Percentiles rank a stretch among this genome's conserved stretches.
Conservation (phyloP, 2,888 invertebrate species). For the Callinectes sapidus region DNA sequence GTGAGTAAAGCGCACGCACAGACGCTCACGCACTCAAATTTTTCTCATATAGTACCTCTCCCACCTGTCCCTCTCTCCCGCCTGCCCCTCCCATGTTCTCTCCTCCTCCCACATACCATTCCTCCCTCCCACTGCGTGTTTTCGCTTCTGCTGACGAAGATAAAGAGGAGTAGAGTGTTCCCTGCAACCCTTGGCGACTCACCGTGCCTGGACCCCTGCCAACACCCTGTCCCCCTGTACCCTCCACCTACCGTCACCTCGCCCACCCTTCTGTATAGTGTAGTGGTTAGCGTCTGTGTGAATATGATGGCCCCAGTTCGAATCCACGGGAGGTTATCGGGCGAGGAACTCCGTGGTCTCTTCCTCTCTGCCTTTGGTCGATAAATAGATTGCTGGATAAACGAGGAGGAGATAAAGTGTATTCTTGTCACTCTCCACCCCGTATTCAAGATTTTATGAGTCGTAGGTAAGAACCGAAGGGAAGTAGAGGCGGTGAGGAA, state of each 20-base stretch:
- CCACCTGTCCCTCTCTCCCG: not conserved
- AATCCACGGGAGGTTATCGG: not conserved
- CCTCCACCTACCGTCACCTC: not conserved
- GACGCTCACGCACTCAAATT: not conserved
- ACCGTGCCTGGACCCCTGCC: not conserved
- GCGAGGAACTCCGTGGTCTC: not conserved
- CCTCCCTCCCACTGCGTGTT: not conserved
- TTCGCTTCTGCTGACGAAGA: slow-evolving; percentile 4
- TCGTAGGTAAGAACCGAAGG: not conserved
- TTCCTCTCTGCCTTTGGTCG: not conserved
- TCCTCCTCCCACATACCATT: not conserved
- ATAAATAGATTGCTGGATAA: not conserved
- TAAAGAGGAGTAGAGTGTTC: not conserved
- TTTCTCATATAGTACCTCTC: not conserved
- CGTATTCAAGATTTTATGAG: not conserved
- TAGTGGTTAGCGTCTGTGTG: not conserved
- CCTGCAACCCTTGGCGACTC: not conserved
- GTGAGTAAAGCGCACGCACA: not conserved
- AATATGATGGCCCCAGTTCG: not conserved
- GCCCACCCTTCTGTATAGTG: not conserved
- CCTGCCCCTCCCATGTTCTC: not conserved
- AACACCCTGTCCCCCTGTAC: not conserved
- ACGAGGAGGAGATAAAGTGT: not conserved
- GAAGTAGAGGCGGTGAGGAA: not conserved
- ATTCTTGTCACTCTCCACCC: not conserved